A percentile compares a stretch with the other conserved stretches of the same genome.
Conservation (phyloP, 1,140 invertebrate species). For the Metopolophium dirhodum region DNA sequence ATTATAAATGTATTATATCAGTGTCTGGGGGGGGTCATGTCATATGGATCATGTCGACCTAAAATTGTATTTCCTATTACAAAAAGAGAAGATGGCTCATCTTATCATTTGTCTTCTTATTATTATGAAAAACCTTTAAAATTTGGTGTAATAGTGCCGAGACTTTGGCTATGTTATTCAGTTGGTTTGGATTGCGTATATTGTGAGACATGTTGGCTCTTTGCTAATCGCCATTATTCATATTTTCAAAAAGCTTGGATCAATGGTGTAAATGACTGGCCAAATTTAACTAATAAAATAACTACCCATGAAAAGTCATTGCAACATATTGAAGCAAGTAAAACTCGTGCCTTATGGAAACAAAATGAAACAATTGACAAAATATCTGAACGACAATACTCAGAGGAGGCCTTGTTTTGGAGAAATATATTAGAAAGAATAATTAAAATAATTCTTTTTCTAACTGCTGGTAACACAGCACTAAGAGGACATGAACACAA, state of each 20-base stretch:
- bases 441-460: conserved; percentile 9
- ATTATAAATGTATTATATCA: too few species aligned
- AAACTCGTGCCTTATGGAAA: background rate
- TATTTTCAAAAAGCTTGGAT: background rate
- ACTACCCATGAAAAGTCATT: background rate
- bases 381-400: background rate
- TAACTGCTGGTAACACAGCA: conserved; percentile 26
- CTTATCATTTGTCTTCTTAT: background rate
- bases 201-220: conserved; percentile 14
- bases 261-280: background rate
- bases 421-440: background rate
- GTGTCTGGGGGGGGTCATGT: background rate
- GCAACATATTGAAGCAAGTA: background rate
- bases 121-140: background rate
- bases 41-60: background rate
- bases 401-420: conserved; percentile 24
- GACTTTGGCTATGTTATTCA: conserved; percentile 23
- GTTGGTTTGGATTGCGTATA: background rate
- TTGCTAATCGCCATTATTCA: background rate
- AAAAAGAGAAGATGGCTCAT: background rate
- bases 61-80: background rate
- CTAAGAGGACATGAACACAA: background rate
- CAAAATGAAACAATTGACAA: conserved; percentile 23
- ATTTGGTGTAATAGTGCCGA: background rate
- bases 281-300: background rate